Conservation (phyloP, 2,888 invertebrate genomes). For the Orthosia gothica region DNA sequence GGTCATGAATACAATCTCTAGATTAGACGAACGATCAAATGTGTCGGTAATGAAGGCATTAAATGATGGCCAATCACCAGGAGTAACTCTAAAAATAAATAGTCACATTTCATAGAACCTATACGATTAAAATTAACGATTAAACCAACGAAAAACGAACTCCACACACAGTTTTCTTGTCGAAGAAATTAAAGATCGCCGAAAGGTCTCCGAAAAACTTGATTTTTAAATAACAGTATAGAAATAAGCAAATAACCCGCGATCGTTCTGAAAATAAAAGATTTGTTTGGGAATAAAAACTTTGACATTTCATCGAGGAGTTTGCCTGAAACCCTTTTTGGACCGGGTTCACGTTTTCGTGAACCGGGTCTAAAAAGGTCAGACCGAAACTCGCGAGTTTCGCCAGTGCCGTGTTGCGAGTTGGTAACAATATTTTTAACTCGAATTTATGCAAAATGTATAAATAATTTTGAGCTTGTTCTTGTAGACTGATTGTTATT, state of each 20-base stretch:
- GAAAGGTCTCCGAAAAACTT: slow-evolving; percentile 7
- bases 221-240: slow-evolving; percentile 29
- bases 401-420: slow-evolving; percentile 35
- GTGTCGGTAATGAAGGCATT: background rate
- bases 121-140: background rate
- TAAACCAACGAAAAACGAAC: background rate
- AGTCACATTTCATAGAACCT: background rate
- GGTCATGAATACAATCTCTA: no score
- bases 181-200: background rate
- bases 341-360: slow-evolving; percentile 29
- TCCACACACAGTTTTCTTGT: no score
- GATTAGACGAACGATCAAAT: background rate
- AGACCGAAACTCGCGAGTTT: slow-evolving; percentile 38
- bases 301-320: slow-evolving; percentile 52
- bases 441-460: slow-evolving; percentile 32
- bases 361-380: slow-evolving; percentile 50
- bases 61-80: background rate
- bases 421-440: slow-evolving; percentile 37
- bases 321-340: slow-evolving; percentile 53
- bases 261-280: slow-evolving; percentile 36
- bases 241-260: slow-evolving; percentile 2
- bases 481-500: background rate
- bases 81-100: background rate
- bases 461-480: background rate
- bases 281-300: slow-evolving; percentile 55